phyloP scores from a whole-genome alignment of 2,888 invertebrate species.

The Tubulanus polymorphus region DNA sequence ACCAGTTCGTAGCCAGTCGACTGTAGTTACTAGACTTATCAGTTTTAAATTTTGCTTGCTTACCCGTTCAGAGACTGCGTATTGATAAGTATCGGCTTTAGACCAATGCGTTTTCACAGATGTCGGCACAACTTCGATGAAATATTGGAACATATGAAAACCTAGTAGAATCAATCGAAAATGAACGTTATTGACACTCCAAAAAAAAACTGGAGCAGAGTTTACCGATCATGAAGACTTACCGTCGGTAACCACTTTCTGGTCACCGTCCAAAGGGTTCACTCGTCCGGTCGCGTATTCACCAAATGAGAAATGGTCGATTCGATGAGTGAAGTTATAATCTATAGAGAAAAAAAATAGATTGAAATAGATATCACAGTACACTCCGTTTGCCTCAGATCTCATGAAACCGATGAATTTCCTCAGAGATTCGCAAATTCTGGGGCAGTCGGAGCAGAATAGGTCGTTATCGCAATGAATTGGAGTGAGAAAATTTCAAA shows the following conservation, averaged over 20 bases:
- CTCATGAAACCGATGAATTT: no score
- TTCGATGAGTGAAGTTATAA: constrained; percentile 94
- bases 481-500: no score
- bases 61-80: constrained; percentile 79
- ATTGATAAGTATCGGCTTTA: constrained; percentile 70
- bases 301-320: constrained; percentile 91
- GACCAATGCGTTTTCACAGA: constrained; percentile 62
- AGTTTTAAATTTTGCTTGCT: no score
- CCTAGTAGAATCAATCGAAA: constrained; percentile 55
- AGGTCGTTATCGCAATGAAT: no score
- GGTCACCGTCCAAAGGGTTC: constrained; percentile 93
- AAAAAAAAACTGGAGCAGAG: neutral
- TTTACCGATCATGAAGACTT: constrained; percentile 52
- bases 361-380: no score
- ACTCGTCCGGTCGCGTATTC: constrained; percentile 82
- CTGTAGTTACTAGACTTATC: no score
- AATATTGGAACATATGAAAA: constrained; percentile 84
- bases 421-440: no score
- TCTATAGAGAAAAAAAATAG: no score
- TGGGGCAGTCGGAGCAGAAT: no score
- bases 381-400: no score
- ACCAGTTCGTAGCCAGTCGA: no score
- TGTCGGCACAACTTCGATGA: constrained; percentile 93
- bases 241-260: constrained; percentile 71
- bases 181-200: neutral